phyloP scores from a whole-genome alignment of 2,113 vertebrate genomes.

The Aptenodytes patagonicus region DNA sequence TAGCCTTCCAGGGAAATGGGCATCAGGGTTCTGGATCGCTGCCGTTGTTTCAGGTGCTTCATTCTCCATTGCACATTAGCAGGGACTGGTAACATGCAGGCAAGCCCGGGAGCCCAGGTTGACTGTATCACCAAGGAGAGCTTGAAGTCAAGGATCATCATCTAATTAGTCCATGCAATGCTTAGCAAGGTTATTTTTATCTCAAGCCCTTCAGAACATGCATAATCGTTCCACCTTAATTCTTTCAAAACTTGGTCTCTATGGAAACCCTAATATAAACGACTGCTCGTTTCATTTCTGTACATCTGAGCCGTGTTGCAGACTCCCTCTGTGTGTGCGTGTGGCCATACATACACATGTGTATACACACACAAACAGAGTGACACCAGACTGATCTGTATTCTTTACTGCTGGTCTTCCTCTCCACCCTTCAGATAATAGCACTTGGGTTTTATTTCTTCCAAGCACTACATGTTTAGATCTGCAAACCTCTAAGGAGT shows the following conservation, averaged over 20 bases:
- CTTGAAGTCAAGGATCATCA: not conserved
- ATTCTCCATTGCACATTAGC: not conserved
- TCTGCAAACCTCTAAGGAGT: not conserved
- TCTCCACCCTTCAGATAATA: not conserved
- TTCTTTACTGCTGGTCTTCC: not conserved
- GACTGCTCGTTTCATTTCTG: not conserved
- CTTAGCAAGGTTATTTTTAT: constrained; percentile 65
- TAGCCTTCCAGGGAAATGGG: not conserved
- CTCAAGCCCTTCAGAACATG: constrained; percentile 36
- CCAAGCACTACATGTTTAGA: not conserved
- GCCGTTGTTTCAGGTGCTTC: not conserved
- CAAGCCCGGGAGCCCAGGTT: not conserved
- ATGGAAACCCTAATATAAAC: constrained; percentile 62
- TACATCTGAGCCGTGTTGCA: not conserved
- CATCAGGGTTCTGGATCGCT: not conserved
- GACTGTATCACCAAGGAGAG: not conserved
- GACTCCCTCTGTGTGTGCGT: not conserved
- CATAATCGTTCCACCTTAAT: constrained; percentile 55
- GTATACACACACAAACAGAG: rapidly evolving
- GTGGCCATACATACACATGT: not conserved
- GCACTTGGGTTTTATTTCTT: not conserved
- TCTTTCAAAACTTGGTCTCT: constrained; percentile 51
- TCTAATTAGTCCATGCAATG: constrained; percentile 24
- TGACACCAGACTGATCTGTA: not conserved
- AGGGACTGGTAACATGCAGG: rapidly evolving